Conservation (phyloP, 2,797 vertebrate genomes). For the Scleropages formosus region DNA sequence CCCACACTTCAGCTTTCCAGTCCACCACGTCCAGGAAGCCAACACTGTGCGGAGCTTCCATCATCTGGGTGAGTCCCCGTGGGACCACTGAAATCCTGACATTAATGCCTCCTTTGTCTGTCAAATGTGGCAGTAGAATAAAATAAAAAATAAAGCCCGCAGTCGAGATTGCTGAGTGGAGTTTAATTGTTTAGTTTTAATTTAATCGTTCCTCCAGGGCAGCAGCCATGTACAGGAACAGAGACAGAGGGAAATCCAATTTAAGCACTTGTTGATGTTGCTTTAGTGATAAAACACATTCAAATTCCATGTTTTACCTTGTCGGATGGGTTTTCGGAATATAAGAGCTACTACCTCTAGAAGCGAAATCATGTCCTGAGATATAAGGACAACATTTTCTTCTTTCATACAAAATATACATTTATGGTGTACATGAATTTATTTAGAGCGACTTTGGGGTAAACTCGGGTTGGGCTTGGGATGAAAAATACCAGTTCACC, state of each 20-base stretch:
- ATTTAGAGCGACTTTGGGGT: neutral
- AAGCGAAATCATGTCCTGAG: no score
- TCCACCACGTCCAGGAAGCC: constrained; percentile 67
- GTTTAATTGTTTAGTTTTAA: no score
- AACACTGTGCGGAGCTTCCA: constrained; percentile 80
- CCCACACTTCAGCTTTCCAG: constrained; percentile 67
- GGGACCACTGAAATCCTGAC: neutral
- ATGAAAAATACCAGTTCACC: no score
- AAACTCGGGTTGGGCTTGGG: neutral
- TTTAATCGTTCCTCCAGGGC: constrained; percentile 15
- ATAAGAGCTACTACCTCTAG: no score
- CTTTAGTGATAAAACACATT: no score
- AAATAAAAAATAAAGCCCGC: no score
- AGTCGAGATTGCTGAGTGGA: no score
- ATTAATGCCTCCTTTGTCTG: neutral
- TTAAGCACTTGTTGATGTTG: neutral
- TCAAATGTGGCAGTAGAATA: neutral
- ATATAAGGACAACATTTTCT: no score
- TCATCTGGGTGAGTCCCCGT: constrained; percentile 66
- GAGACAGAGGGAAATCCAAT: constrained; percentile 4
- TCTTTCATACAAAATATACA: no score
- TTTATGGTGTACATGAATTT: constrained; percentile 2
- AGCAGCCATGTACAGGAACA: neutral
- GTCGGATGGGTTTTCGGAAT: no score
- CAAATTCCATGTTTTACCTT: no score